Conservation (phyloP, 92 coral and sea anemone genomes). For the Palythoa caribaeorum region DNA sequence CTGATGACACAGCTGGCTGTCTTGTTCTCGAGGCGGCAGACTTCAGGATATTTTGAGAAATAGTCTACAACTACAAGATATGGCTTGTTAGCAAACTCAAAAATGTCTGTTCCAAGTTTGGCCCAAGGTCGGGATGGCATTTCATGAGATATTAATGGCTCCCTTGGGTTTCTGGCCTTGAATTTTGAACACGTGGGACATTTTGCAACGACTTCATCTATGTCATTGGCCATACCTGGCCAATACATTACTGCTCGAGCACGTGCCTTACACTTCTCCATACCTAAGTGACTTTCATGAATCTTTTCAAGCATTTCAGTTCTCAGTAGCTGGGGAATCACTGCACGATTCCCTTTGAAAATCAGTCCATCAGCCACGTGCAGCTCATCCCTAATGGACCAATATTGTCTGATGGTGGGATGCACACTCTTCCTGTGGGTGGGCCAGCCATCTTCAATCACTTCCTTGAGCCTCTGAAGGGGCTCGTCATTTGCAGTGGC, state of each 20-base stretch:
- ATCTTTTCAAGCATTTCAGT: slow-evolving; percentile 35
- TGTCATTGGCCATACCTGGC: slow-evolving; percentile 56
- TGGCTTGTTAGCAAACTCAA: slow-evolving; percentile 44
- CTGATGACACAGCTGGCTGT: too few relatives aligned
- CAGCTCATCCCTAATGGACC: not conserved
- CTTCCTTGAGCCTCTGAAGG: slow-evolving; percentile 26
- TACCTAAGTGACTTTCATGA: slow-evolving; percentile 38
- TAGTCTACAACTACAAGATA: slow-evolving; percentile 54
- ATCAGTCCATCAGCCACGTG: slow-evolving; percentile 41
- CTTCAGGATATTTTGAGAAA: slow-evolving; percentile 48
- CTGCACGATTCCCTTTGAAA: slow-evolving; percentile 46
- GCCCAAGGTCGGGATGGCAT: slow-evolving; percentile 60
- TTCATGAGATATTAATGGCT: slow-evolving; percentile 47
- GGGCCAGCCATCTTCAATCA: slow-evolving; percentile 46
- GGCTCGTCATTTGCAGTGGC: slow-evolving; percentile 39
- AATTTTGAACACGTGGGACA: too few relatives aligned
- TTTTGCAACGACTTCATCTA: slow-evolving; percentile 32
- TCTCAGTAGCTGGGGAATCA: slow-evolving; percentile 42
- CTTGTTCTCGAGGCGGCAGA: too few relatives aligned
- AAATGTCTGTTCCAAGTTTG: slow-evolving; percentile 57
- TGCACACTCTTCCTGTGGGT: not conserved
- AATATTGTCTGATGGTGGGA: slow-evolving; percentile 47
- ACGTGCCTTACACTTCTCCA: slow-evolving; percentile 33
- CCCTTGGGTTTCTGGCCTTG: slow-evolving; percentile 18
- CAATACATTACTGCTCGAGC: slow-evolving; percentile 42